Evolutionary conservation across 2,113 vertebrate genomes (phyloP).

Genomic region (Daboia siamensis): DNA sequence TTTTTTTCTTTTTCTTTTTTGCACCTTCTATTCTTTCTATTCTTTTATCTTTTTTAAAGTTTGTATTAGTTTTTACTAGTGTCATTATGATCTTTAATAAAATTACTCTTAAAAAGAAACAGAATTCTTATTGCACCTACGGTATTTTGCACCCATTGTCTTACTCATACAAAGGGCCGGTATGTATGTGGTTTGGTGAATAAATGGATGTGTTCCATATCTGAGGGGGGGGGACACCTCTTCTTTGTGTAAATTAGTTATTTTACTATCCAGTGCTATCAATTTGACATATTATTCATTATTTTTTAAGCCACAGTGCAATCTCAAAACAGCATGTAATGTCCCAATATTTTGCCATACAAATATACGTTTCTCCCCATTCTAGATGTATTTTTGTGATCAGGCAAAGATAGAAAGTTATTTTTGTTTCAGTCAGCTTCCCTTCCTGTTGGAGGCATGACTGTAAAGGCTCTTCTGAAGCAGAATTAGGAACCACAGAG

Average conservation of each 20-base stretch:
- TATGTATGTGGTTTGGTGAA: not conserved
- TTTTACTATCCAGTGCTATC: not conserved
- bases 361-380: slow-evolving; percentile 47
- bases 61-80: not conserved
- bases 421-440: slow-evolving; percentile 39
- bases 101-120: not conserved
- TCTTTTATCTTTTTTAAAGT: not conserved
- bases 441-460: slow-evolving; percentile 24
- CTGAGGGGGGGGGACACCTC: too few species aligned
- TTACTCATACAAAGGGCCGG: not conserved
- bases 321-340: slow-evolving; percentile 41
- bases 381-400: slow-evolving; percentile 39
- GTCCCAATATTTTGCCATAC: slow-evolving; percentile 45
- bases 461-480: not conserved
- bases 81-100: not conserved
- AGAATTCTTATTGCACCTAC: not conserved
- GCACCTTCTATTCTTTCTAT: not conserved
- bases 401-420: slow-evolving; percentile 46
- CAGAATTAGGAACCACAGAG: slow-evolving; percentile 30
- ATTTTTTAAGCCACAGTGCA: slow-evolving; percentile 16
- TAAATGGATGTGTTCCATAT: not conserved
- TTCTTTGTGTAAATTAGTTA: not conserved
- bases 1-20: not conserved
- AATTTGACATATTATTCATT: slow-evolving; percentile 8
- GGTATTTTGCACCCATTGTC: not conserved